Base-by-base conservation (phyloP, 2,797 vertebrate genomes). In the Syngnathus rostellatus region DNA sequence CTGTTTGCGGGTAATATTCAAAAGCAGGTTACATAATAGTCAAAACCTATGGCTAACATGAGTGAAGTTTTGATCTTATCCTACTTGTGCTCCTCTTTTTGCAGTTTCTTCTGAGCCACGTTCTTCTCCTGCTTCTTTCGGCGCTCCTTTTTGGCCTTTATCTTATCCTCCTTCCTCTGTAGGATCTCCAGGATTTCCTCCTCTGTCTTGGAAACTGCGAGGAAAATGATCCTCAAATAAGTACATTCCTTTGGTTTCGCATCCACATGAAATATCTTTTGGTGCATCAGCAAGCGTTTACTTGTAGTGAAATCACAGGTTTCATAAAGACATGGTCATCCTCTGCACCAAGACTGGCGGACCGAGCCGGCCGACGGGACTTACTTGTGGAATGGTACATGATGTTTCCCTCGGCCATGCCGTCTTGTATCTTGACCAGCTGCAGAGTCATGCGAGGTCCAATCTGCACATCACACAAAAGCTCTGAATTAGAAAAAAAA, bases 371-470 rank as follows among this genome's bases (percentile, higher is more conserved):
- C 6, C n/a, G 3, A 6, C 0, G 11, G 62, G 11, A 82, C 95
- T 92, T 67, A 98, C 96, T 65, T 0, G 90, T 81, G 11, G 89
- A 69, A 68, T 98, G 96, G 77, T 94, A 94, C 5, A 97, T 83
- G 23, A 96, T 73, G 0, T 90, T 92, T 23, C 96, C 95, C 1
- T 92, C 91, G 1, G 91, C 91, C 61, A 97, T 78, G 0, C 95
- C 95, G 50, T 97, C 95, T 71, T 96, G 89, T 41, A 98, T 93
- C 88, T 98, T 98, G 31, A 89, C 68, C 64, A 98, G 88, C 85
- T 90, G 90, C 80, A 98, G 85, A 0, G 92, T 94, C 90, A 98
- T 88, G 25, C 96, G 91, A 55, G 96, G 95, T 0, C 95, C 95
- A 4, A 98, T 97, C 96, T 98, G 55, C 0, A 41, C 43, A 58